Conservation (phyloP, 1,140 invertebrate genomes). For the Parasteatoda tepidariorum region DNA sequence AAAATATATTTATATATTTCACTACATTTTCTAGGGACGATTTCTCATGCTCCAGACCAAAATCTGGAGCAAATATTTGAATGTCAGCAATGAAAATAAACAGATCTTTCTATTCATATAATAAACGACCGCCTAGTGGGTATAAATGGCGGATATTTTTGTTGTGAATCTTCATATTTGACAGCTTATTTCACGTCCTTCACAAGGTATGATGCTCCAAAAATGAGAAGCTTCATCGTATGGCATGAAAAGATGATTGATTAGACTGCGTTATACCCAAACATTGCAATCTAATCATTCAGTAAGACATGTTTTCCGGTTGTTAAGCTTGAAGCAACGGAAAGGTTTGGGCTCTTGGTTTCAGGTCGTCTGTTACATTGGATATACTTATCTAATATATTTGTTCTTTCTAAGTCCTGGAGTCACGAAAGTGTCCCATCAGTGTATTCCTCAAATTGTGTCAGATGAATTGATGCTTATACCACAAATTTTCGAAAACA, state of each 20-base stretch:
- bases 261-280: conserved; percentile 18
- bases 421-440: not conserved
- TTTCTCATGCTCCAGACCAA: not conserved
- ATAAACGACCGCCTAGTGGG: not conserved
- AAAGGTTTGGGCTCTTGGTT: not conserved
- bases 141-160: conserved; percentile 17
- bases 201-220: conserved; percentile 16
- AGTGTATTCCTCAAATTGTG: not conserved
- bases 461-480: not conserved
- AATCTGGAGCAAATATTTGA: not conserved
- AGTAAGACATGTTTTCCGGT: conserved; percentile 50
- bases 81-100: not conserved
- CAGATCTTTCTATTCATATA: not conserved
- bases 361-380: not conserved
- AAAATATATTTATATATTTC: too few species aligned
- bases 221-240: conserved; percentile 15
- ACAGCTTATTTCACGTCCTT: conserved; percentile 14
- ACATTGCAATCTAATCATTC: conserved; percentile 41
- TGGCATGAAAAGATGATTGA: conserved; percentile 48
- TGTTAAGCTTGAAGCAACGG: not conserved
- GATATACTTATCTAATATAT: conserved; percentile 11
- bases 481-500: too few species aligned
- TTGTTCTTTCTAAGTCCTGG: not conserved
- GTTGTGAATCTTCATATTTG: not conserved
- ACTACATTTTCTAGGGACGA: too few species aligned